phyloP scores from a whole-genome alignment of 2,797 vertebrate species.

The Jordanella pulchra region DNA sequence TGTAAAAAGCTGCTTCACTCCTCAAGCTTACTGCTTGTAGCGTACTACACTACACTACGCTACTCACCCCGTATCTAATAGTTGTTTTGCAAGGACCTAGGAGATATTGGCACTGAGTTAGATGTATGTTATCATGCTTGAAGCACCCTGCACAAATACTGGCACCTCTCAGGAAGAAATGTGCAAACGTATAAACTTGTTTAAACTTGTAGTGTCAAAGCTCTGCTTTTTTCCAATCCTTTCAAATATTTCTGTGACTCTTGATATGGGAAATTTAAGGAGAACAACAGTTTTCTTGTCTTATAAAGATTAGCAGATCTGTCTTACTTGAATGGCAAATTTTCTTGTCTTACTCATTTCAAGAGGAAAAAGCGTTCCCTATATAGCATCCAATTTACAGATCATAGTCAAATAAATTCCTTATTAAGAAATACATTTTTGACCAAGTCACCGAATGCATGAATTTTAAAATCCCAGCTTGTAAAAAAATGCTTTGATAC shows the following conservation, averaged over 20 bases:
- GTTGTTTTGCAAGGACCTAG: constrained; percentile 42
- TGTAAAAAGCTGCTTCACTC: constrained; percentile 55
- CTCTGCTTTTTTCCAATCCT: neutral
- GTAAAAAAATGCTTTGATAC: no score
- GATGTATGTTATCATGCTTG: constrained; percentile 18
- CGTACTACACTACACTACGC: constrained; percentile 23
- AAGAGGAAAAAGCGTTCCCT: no score
- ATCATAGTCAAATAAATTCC: no score
- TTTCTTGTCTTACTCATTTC: no score
- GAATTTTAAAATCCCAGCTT: no score
- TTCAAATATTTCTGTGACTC: neutral
- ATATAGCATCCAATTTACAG: no score
- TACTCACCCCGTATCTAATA: constrained; percentile 29
- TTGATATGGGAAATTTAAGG: neutral
- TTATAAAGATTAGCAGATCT: no score
- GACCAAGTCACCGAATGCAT: no score
- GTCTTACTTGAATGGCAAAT: no score
- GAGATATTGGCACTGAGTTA: constrained; percentile 20
- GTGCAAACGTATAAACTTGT: neutral
- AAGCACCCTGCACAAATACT: neutral
- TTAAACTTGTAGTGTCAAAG: neutral
- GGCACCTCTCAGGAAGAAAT: neutral
- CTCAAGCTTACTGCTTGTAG: constrained; percentile 46
- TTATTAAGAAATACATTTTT: no score
- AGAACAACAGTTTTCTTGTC: no score